Evolutionary conservation across 1,140 invertebrate genomes (phyloP).

Genomic region (Dryas iulia): DNA sequence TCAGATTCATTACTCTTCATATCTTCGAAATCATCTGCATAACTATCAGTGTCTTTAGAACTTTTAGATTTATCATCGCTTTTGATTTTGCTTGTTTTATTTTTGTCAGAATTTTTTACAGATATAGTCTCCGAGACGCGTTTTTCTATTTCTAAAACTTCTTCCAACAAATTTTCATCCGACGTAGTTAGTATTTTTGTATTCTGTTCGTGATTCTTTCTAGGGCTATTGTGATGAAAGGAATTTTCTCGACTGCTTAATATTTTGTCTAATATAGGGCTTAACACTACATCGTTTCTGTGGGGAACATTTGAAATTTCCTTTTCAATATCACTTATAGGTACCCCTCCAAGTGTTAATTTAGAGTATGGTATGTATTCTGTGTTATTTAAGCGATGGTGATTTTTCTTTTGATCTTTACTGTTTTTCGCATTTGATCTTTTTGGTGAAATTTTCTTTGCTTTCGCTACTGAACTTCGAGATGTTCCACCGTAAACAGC

Average conservation of each 20-base stretch:
- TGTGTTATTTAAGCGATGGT: constrained; percentile 49
- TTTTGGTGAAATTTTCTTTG: constrained; percentile 18
- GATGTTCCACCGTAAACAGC: constrained; percentile 51
- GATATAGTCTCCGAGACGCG: constrained; percentile 49
- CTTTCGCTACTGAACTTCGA: constrained; percentile 34
- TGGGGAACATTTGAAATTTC: constrained; percentile 56
- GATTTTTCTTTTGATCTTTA: constrained; percentile 19
- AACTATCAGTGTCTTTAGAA: constrained; percentile 47
- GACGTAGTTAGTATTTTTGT: constrained; percentile 60
- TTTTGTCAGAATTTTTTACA: constrained; percentile 36
- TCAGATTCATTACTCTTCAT: constrained; percentile 51
- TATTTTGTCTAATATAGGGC: constrained; percentile 66
- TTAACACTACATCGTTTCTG: constrained; percentile 54
- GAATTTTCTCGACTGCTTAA: constrained; percentile 61
- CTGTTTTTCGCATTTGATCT: constrained; percentile 24
- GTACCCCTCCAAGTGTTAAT: constrained; percentile 71
- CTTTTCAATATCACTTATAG: constrained; percentile 66
- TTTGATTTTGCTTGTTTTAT: constrained; percentile 23
- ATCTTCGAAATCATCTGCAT: constrained; percentile 76
- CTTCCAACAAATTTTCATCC: constrained; percentile 70
- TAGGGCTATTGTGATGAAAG: constrained; percentile 44
- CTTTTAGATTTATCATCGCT: not conserved
- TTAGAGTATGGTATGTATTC: constrained; percentile 77
- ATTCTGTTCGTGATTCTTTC: constrained; percentile 36
- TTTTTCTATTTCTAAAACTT: constrained; percentile 66